phyloP scores from a whole-genome alignment of 2,113 vertebrate species.

The Zosterops hypoxanthus region DNA sequence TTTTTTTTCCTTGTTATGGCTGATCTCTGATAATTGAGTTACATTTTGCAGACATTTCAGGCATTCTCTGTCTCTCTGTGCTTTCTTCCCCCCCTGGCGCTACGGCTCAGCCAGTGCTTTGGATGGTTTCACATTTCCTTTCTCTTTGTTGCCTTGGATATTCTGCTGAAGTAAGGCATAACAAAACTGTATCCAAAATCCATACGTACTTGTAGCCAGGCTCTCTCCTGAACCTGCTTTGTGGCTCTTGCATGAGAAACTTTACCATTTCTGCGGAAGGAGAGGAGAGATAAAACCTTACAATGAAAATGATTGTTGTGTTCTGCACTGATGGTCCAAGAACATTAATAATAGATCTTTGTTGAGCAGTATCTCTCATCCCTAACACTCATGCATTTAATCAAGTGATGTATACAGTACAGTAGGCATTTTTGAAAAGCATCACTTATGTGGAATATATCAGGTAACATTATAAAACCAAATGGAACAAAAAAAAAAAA shows the following conservation, averaged over 20 bases:
- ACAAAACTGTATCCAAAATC: conserved; percentile 67
- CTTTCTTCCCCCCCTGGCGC: conserved; percentile 21
- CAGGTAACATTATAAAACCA: neutral
- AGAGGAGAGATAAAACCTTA: conserved; percentile 29
- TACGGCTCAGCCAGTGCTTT: conserved; percentile 38
- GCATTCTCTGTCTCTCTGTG: conserved; percentile 52
- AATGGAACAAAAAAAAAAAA: neutral
- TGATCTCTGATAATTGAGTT: conserved; percentile 75
- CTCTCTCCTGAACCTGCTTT: conserved; percentile 46
- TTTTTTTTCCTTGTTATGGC: conserved; percentile 69
- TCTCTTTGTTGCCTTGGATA: conserved; percentile 71
- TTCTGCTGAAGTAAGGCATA: conserved; percentile 72
- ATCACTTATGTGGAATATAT: neutral
- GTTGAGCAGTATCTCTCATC: neutral
- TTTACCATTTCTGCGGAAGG: neutral
- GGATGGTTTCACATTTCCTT: conserved; percentile 42
- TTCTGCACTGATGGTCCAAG: conserved; percentile 30
- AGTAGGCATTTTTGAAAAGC: neutral
- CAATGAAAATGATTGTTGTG: conserved; percentile 3
- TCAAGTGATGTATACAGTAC: neutral
- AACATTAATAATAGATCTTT: conserved; percentile 30
- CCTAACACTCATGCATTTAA: conserved; percentile 1
- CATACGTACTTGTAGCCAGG: neutral
- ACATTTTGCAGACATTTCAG: conserved; percentile 68
- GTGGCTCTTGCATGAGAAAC: conserved; percentile 23